Conservation (phyloP, 2,113 vertebrate genomes). For the Semicossyphus pulcher region DNA sequence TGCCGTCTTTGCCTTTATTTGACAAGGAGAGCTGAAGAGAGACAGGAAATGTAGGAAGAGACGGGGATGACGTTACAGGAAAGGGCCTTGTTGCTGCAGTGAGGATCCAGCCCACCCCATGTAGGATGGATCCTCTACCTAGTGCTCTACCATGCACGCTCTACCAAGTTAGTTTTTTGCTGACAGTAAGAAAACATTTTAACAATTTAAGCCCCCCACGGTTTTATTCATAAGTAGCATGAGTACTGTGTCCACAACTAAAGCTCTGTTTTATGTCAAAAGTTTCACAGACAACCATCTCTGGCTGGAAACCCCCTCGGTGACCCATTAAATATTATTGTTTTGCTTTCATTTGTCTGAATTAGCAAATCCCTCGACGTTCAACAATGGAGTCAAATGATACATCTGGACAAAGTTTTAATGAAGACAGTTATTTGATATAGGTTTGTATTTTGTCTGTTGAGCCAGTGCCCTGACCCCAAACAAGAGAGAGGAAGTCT, state of each 20-base stretch:
- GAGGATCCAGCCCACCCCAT: too few relatives aligned
- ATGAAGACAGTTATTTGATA: slow-evolving; percentile 58
- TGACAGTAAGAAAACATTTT: too few relatives aligned
- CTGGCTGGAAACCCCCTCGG: slow-evolving; percentile 6
- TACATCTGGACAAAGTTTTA: slow-evolving; percentile 48
- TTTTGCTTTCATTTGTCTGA: slow-evolving; percentile 65
- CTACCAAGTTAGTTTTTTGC: too few relatives aligned
- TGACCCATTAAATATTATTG: slow-evolving; percentile 51
- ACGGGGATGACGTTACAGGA: too few relatives aligned
- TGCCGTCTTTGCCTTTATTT: too few relatives aligned
- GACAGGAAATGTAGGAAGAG: too few relatives aligned
- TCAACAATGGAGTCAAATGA: slow-evolving; percentile 48
- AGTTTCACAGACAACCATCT: slow-evolving; percentile 17
- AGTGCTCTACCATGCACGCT: too few relatives aligned
- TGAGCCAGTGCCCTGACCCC: slow-evolving; percentile 43
- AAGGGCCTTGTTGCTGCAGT: too few relatives aligned
- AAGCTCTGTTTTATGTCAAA: slow-evolving; percentile 2
- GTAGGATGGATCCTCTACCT: too few relatives aligned
- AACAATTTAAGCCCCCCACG: too few relatives aligned
- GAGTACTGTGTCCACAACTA: background rate
- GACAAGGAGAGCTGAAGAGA: too few relatives aligned
- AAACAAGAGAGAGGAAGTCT: slow-evolving; percentile 50
- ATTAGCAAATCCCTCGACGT: slow-evolving; percentile 45
- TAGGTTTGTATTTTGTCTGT: slow-evolving; percentile 55
- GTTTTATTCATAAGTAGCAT: background rate